A percentile compares a stretch with the other conserved stretches of the same genome.
Conservation (phyloP, 1,140 invertebrate genomes). For the Phthorimaea operculella region DNA sequence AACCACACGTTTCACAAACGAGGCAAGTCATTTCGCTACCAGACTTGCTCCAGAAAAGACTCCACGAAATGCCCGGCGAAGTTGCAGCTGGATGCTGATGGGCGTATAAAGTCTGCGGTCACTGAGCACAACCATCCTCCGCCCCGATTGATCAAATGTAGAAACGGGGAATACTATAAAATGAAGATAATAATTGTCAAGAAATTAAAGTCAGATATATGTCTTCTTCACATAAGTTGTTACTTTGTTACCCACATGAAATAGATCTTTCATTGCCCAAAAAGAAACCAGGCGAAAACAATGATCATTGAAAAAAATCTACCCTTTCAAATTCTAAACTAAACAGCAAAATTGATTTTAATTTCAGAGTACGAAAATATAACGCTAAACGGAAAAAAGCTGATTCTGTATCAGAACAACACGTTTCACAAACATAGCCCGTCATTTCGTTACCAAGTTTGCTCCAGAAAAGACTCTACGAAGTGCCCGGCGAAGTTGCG, state of each 20-base stretch:
- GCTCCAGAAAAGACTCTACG: conserved; percentile 5
- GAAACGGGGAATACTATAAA: neutral
- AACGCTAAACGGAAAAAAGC: neutral
- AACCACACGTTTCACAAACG: neutral
- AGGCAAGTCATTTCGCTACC: conserved; percentile 1
- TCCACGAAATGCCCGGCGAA: conserved; percentile 1
- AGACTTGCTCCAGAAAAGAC: conserved; percentile 17
- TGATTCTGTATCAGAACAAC: conserved; percentile 5
- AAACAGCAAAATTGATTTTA: neutral
- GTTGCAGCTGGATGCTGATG: neutral
- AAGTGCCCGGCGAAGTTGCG: conserved; percentile 19
- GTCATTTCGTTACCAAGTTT: neutral
- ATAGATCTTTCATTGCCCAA: too few species aligned
- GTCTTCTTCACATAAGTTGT: too few species aligned
- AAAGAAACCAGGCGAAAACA: too few species aligned
- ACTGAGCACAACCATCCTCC: conserved; percentile 19
- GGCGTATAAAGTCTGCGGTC: neutral
- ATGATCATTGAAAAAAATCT: too few species aligned
- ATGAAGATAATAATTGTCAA: neutral
- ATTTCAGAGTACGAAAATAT: neutral
- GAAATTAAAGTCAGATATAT: too few species aligned
- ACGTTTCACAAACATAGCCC: conserved; percentile 3
- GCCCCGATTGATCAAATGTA: neutral
- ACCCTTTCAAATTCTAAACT: too few species aligned
- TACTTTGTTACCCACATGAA: too few species aligned